These are phyloP conservation scores for Drosophila malerkotliana DNA, from an alignment of 1,140 invertebrate species.

Conservation along the genomic window DNA sequence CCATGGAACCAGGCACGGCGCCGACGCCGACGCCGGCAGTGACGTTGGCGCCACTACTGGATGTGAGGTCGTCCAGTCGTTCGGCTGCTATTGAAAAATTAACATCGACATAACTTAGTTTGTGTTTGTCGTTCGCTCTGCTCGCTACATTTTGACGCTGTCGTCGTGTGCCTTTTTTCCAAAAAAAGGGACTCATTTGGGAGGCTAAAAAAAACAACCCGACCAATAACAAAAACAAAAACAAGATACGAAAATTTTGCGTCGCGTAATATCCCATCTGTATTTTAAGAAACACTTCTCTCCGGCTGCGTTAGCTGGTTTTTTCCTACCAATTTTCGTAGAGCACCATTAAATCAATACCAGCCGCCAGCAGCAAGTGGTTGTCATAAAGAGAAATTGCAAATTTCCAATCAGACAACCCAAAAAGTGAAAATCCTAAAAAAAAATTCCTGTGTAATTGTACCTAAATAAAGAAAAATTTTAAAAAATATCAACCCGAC, in stretches of 20 bases:
- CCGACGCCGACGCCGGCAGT: constrained; percentile 29
- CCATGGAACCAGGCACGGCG: constrained; percentile 14
- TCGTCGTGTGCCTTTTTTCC: constrained; percentile 31
- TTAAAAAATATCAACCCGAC: constrained; percentile 28
- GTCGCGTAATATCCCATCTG: constrained; percentile 14
- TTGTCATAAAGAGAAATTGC: neutral
- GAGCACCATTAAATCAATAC: neutral
- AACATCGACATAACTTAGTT: constrained; percentile 80
- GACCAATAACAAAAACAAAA: constrained; percentile 13
- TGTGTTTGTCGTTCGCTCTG: constrained; percentile 77
- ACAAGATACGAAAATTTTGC: neutral
- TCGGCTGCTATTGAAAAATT: constrained; percentile 76
- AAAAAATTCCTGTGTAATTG: constrained; percentile 1
- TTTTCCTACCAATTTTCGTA: neutral
- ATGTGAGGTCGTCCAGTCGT: constrained; percentile 57
- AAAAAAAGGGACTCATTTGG: constrained; percentile 5
- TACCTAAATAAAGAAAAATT: constrained; percentile 5
- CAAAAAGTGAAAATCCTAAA: neutral
- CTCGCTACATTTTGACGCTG: constrained; percentile 66
- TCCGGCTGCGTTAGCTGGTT: constrained; percentile 6
- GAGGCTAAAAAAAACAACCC: neutral
- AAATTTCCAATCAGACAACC: neutral
- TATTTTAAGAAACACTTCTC: constrained; percentile 1
- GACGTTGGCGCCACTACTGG: constrained; percentile 26
- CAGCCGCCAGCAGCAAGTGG: constrained; percentile 15